Evolutionary conservation across 92 coral and sea anemone genomes (phyloP), one percentile per base, ranked within the genome.

Genomic region (Metridium senile): DNA sequence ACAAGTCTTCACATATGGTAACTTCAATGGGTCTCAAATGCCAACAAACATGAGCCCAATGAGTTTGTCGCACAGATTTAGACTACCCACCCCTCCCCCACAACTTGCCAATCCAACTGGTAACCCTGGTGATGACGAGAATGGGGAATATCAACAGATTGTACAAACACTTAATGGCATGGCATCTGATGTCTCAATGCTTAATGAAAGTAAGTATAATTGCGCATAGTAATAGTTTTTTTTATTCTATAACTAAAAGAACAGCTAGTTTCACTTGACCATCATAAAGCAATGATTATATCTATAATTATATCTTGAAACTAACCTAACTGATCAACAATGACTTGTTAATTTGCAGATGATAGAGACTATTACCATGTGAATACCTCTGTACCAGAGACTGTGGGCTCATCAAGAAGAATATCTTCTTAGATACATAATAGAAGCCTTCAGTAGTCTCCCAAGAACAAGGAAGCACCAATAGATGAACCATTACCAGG

Each of bases 181-280:
- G 73, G 85, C 90, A 35, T 87, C 92, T 28, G 93, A 91, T 26
- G 97, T 89, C 64, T 80, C 81, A 29, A 91, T 91, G 88, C 80
- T 91, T 4, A 39, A 13, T 49, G 97, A 91, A 81, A 93, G 93
- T 91, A 78, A 68, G 74, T 27, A n/a, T n/a, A n/a, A n/a, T n/a
- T n/a, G n/a, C n/a, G n/a, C n/a, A n/a, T n/a, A n/a, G n/a, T n/a
- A n/a, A n/a, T n/a, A n/a, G n/a, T n/a, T n/a, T n/a, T n/a, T n/a
- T n/a, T n/a, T n/a, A n/a, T n/a, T n/a, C n/a, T n/a, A n/a, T n/a
- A n/a, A n/a, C n/a, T n/a, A n/a, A n/a, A n/a, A n/a, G n/a, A n/a
- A n/a, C n/a, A n/a, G n/a, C n/a, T n/a, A n/a, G n/a, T n/a, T n/a
- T n/a, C n/a, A n/a, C n/a, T n/a, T n/a, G n/a, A n/a, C n/a, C n/a